Evolutionary conservation across 2,888 invertebrate genomes (phyloP).

Genomic region (Diadegma fenestrale): DNA sequence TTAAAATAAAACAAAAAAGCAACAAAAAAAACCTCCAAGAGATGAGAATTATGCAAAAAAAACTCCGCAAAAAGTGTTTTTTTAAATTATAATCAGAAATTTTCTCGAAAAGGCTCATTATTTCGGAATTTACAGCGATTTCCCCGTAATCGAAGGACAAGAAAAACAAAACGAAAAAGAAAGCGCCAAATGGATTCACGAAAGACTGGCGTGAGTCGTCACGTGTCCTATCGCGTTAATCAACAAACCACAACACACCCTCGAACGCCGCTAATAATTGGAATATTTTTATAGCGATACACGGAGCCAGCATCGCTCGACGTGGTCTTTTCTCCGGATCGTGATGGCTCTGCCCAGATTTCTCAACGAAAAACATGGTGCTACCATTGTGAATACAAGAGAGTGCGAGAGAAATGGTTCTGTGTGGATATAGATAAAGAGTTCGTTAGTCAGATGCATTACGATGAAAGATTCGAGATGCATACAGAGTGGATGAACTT

Average conservation of each 20-base stretch:
- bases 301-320: background rate
- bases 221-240: conserved; percentile 78
- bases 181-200: background rate
- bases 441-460: conserved; percentile 38
- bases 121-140: background rate
- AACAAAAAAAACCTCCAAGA: background rate
- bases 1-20: conserved; percentile 5
- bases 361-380: conserved; percentile 48
- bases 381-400: conserved; percentile 17
- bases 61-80: background rate
- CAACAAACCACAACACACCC: conserved; percentile 23
- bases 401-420: background rate
- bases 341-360: conserved; percentile 51
- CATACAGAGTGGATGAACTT: conserved; percentile 43
- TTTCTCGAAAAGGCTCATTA: too few species aligned
- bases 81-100: background rate
- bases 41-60: background rate
- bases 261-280: conserved; percentile 79
- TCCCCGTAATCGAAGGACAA: background rate
- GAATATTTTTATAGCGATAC: conserved; percentile 77
- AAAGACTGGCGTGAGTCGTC: conserved; percentile 10
- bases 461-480: conserved; percentile 28
- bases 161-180: background rate
- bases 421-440: background rate
- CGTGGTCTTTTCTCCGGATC: conserved; percentile 4